Evolutionary conservation across 1,140 invertebrate species (phyloP).

Genomic region (Pantala flavescens): DNA sequence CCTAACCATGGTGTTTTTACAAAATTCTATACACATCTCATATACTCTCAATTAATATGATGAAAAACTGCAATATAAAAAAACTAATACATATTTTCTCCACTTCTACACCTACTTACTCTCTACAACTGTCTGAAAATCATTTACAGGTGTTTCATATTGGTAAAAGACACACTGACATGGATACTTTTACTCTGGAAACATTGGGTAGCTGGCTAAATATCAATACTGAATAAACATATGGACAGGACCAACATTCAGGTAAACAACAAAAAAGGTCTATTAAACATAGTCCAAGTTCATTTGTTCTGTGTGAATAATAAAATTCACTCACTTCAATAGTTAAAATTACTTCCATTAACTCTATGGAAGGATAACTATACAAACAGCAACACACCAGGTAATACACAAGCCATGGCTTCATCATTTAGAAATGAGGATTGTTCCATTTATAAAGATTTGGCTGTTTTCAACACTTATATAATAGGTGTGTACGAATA

Average conservation of each 20-base stretch:
- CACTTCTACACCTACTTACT: background rate
- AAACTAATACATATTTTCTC: constrained; percentile 8
- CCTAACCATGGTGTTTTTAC: constrained; percentile 5
- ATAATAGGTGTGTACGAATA: background rate
- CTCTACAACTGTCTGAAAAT: constrained; percentile 1
- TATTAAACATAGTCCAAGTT: background rate
- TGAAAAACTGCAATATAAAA: constrained; percentile 8
- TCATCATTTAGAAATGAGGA: constrained; percentile 4
- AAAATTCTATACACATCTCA: constrained; percentile 5
- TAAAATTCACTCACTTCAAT: background rate
- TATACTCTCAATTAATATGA: background rate
- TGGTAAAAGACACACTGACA: constrained; percentile 3
- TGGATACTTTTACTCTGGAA: background rate
- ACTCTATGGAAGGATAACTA: background rate
- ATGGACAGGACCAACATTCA: constrained; percentile 9
- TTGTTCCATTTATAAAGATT: background rate
- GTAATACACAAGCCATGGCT: background rate
- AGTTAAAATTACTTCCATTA: background rate
- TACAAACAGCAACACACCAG: constrained; percentile 8
- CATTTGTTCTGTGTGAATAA: background rate
- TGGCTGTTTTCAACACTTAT: background rate
- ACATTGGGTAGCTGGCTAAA: constrained; percentile 1
- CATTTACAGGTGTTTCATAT: background rate
- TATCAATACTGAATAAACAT: constrained; percentile 3
- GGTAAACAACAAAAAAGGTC: background rate